Conservation (phyloP, 2,797 vertebrate genomes). For the Falco peregrinus region DNA sequence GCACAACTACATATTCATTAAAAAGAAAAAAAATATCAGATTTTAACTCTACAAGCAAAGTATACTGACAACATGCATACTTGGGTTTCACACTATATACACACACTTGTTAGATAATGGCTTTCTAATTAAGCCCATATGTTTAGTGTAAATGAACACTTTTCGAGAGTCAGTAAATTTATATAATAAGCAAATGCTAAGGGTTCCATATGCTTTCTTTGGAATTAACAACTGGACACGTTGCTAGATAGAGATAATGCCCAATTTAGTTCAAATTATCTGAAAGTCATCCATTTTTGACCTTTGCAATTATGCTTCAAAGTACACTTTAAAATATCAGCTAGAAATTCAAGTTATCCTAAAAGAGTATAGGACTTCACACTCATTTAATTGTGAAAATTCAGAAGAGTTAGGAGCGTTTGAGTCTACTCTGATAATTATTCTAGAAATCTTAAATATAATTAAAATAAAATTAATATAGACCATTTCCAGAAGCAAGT, state of each 20-base stretch:
- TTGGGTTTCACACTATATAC: not conserved
- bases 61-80: not conserved
- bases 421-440: not conserved
- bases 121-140: not conserved
- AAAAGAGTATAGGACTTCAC: not conserved
- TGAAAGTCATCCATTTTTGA: not conserved
- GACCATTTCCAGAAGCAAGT: not conserved
- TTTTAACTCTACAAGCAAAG: not conserved
- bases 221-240: not conserved
- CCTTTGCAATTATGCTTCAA: not conserved
- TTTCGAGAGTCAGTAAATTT: not conserved
- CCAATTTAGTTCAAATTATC: not conserved
- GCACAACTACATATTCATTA: not conserved
- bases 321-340: not conserved
- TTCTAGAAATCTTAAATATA: not conserved
- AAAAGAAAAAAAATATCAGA: not conserved
- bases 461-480: not conserved
- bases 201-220: not conserved
- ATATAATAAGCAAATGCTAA: not conserved
- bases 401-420: not conserved
- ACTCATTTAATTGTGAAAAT: not conserved
- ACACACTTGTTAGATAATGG: not conserved
- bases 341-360: not conserved
- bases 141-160: not conserved
- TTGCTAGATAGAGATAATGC: not conserved